Evolutionary conservation across 2,113 vertebrate species (phyloP).

Genomic region (Megaceryle maxima): DNA sequence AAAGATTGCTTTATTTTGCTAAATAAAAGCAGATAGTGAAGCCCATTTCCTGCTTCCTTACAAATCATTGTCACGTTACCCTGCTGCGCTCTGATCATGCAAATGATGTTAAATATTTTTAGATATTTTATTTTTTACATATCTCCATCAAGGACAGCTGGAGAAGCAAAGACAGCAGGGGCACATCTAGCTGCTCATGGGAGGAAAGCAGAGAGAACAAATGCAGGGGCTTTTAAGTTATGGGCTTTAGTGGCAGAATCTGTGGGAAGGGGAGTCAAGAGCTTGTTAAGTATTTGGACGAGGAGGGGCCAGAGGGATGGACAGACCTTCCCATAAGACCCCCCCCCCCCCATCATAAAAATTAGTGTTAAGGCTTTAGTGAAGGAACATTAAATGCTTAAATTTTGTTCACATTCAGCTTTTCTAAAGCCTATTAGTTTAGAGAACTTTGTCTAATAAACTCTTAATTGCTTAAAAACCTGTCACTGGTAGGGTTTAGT

Average conservation of each 20-base stretch:
- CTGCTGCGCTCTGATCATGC: rapidly evolving
- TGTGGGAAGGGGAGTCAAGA: neutral
- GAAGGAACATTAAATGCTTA: neutral
- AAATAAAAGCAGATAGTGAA: neutral
- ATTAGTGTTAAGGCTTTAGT: neutral
- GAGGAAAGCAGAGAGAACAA: neutral
- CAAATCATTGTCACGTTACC: rapidly evolving
- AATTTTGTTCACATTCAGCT: neutral
- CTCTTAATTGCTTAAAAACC: neutral
- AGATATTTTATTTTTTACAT: neutral
- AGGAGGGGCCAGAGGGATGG: neutral
- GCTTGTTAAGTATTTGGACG: neutral
- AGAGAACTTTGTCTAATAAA: neutral
- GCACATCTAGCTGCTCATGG: neutral
- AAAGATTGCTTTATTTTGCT: neutral
- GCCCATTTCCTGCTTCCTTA: neutral
- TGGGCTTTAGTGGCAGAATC: too few relatives aligned
- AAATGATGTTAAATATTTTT: neutral
- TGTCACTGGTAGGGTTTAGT: neutral
- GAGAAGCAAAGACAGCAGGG: neutral
- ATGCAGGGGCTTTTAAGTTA: neutral
- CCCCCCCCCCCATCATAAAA: rapidly evolving
- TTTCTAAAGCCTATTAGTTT: neutral
- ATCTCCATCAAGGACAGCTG: neutral
- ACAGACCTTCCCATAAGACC: rapidly evolving